Base-by-base conservation (phyloP, 1,140 invertebrate species). In the Papilio dardanus region DNA sequence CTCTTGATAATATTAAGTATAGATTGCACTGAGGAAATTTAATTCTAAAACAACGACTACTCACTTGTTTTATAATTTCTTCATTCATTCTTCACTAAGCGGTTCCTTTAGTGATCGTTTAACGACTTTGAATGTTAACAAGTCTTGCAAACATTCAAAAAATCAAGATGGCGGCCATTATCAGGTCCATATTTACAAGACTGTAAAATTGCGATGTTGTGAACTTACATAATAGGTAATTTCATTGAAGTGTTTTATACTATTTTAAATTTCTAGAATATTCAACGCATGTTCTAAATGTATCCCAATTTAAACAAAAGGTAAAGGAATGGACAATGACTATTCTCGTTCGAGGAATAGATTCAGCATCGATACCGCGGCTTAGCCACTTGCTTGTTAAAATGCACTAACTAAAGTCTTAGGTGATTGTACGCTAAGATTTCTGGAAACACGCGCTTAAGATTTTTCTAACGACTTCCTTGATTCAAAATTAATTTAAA, bases 301-400 rank as follows among this genome's bases (percentile, higher is more conserved):
- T 37, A 21, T 69, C 33, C 10, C 19, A n/a, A 37, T 37, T 40
- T 67, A 35, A 67, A 67, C 31, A 67, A 42, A 69, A 69, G 67
- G 65, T 35, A n/a, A 35, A 67, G 37, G 35, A 40, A 40, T 69
- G 4, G n/a, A 69, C 67, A 69, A 69, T 69, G 67, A 69, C 31
- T 35, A 69, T 69, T 69, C 67, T n/a, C 35, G 67, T 35, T 69
- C 67, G 35, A 69, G 67, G 67, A 69, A 69, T 69, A 69, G 67
- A 69, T 69, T 69, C 21, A 14, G 8, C 21, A 40, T 40, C n/a
- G 67, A 69, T 69, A 69, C 35, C 10, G 35, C n/a, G 66, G 16
- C 67, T 69, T 69, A 69, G 67, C 5, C 30, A 68, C n/a, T n/a
- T 24, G 67, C 67, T 69, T 69, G 67, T 69, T 69, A 69, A 69